These are phyloP conservation scores for Minunthozetes semirufus DNA, from an alignment of 2,888 invertebrate genomes.

Conservation along the genomic window DNA sequence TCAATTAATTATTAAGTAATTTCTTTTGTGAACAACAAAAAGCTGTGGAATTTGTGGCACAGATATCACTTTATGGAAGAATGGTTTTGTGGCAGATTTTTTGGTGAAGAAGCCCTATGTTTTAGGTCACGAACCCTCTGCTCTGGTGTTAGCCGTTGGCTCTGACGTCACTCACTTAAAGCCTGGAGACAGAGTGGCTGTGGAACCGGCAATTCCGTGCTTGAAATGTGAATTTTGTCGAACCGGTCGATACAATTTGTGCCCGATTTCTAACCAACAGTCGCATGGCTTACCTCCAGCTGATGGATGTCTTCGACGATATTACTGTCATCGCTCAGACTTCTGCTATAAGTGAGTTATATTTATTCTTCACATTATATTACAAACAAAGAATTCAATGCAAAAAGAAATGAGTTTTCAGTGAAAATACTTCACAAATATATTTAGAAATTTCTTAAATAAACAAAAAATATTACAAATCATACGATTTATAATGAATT, in stretches of 20 bases:
- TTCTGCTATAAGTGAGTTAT: constrained; percentile 53
- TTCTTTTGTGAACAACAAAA: not conserved
- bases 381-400: too few relatives aligned
- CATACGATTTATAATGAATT: too few relatives aligned
- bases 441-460: too few relatives aligned
- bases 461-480: too few relatives aligned
- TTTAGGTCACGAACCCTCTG: constrained; percentile 37
- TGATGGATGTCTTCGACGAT: constrained; percentile 79
- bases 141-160: constrained; percentile 35
- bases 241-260: constrained; percentile 38
- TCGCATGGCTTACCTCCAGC: constrained; percentile 59
- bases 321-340: constrained; percentile 70
- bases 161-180: constrained; percentile 34
- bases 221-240: constrained; percentile 37
- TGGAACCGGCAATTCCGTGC: constrained; percentile 40
- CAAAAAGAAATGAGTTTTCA: too few relatives aligned
- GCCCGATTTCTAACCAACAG: constrained; percentile 32
- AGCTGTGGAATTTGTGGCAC: constrained; percentile 38
- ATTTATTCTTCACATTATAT: not conserved
- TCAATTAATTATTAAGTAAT: not conserved
- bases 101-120: constrained; percentile 33
- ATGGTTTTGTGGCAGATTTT: constrained; percentile 35
- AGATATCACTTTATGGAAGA: constrained; percentile 33
- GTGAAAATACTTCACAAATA: too few relatives aligned
- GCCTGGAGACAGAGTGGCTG: constrained; percentile 39